These are phyloP conservation scores for Calliphora vicina DNA, from an alignment of 1,140 invertebrate species.

Conservation along the genomic window DNA sequence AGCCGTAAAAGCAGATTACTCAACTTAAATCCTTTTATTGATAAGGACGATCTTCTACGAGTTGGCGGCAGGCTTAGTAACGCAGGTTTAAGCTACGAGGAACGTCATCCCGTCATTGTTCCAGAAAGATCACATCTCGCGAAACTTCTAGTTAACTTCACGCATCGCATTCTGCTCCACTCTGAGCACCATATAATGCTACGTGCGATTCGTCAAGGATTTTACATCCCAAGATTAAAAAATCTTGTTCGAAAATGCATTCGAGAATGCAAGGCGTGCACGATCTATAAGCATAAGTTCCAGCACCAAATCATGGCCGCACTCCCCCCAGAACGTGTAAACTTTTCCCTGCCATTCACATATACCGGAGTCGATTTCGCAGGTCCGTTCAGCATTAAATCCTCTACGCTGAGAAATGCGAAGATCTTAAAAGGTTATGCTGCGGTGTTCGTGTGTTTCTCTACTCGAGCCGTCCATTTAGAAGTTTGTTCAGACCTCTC, in stretches of 20 bases:
- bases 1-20: neutral
- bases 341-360: too few relatives aligned
- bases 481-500: neutral
- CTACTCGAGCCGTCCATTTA: conserved; percentile 12
- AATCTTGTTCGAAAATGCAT: neutral
- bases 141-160: neutral
- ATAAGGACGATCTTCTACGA: neutral
- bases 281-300: too few relatives aligned
- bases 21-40: neutral
- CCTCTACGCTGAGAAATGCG: neutral
- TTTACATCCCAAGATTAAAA: conserved; percentile 20
- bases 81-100: neutral
- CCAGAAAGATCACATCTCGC: neutral
- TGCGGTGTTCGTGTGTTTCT: conserved; percentile 7
- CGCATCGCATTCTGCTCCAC: neutral
- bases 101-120: conserved; percentile 20
- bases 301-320: too few relatives aligned
- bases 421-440: neutral
- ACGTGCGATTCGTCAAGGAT: conserved; percentile 20
- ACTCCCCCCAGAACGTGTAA: too few relatives aligned
- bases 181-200: conserved; percentile 28
- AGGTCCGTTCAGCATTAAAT: conserved; percentile 20
- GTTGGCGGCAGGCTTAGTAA: neutral
- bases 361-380: neutral
- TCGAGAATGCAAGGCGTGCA: neutral